phyloP scores from a whole-genome alignment of 2,888 invertebrate species.

The Lucinisca nassula region DNA sequence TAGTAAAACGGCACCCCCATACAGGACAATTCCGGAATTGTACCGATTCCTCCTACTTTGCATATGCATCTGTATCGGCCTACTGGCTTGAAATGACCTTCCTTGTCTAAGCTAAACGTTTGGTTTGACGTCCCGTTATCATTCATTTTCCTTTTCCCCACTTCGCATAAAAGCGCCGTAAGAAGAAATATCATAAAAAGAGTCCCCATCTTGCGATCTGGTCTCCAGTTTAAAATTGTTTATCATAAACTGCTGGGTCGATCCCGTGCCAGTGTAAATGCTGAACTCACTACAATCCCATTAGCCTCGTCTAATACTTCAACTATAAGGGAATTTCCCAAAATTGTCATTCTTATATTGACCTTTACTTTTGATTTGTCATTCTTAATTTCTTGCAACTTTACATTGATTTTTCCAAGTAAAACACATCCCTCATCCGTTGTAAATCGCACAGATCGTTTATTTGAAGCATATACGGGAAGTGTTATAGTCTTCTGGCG shows the following conservation, averaged over 20 bases:
- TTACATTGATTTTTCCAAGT: constrained; percentile 59
- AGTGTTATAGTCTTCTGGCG: constrained; percentile 49
- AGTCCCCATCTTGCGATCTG: too few species aligned
- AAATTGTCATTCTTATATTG: constrained; percentile 37
- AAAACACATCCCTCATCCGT: constrained; percentile 53
- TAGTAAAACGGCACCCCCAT: too few species aligned
- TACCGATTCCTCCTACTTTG: too few species aligned
- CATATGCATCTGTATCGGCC: too few species aligned
- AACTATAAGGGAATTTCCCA: constrained; percentile 48
- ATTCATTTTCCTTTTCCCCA: too few species aligned
- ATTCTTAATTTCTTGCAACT: constrained; percentile 30
- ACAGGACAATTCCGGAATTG: too few species aligned
- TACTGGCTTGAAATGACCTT: too few species aligned
- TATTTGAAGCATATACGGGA: constrained; percentile 42
- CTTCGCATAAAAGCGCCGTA: too few species aligned
- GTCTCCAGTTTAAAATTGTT: too few species aligned
- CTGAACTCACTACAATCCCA: constrained; percentile 2
- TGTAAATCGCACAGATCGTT: constrained; percentile 41
- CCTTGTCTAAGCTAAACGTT: too few species aligned
- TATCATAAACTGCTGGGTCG: constrained; percentile 15
- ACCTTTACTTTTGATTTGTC: constrained; percentile 37
- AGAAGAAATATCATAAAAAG: too few species aligned
- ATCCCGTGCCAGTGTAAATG: neutral
- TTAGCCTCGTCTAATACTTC: constrained; percentile 48
- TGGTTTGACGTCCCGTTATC: too few species aligned